A percentile compares a stretch with the other conserved stretches of the same genome.
phyloP scores from a whole-genome alignment of 2,113 vertebrate genomes.

The Varanus komodoensis region DNA sequence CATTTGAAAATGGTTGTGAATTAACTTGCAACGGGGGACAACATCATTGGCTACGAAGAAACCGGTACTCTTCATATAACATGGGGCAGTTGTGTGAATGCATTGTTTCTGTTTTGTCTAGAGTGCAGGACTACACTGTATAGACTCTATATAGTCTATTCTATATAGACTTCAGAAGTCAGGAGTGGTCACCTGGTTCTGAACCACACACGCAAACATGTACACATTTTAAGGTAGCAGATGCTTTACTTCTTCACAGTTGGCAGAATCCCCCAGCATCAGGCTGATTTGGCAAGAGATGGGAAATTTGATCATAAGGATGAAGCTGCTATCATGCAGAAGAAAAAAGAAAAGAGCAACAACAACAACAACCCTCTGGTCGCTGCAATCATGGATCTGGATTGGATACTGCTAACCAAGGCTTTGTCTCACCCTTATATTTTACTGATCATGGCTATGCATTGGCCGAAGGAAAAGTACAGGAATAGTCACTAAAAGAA shows the following conservation, averaged over 20 bases:
- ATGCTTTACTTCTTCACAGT: not conserved
- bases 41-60: not conserved
- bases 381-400: not conserved
- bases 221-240: not conserved
- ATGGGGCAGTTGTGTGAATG: not conserved
- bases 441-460: not conserved
- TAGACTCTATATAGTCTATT: not conserved
- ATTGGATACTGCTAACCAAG: not conserved
- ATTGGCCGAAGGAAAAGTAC: not conserved
- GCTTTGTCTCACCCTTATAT: not conserved
- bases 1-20: conserved; percentile 34
- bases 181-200: not conserved
- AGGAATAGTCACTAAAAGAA: not conserved
- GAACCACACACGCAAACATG: not conserved
- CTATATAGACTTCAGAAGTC: not conserved
- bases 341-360: not conserved
- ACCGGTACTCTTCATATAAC: not conserved
- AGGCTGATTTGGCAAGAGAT: not conserved
- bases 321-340: not conserved
- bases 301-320: not conserved
- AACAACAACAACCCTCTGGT: not conserved
- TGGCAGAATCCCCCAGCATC: not conserved
- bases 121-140: not conserved
- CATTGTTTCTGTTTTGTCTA: not conserved
- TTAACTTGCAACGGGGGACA: conserved; percentile 9